Conservation (phyloP, 2,888 invertebrate species). For the Beris chalybata region DNA sequence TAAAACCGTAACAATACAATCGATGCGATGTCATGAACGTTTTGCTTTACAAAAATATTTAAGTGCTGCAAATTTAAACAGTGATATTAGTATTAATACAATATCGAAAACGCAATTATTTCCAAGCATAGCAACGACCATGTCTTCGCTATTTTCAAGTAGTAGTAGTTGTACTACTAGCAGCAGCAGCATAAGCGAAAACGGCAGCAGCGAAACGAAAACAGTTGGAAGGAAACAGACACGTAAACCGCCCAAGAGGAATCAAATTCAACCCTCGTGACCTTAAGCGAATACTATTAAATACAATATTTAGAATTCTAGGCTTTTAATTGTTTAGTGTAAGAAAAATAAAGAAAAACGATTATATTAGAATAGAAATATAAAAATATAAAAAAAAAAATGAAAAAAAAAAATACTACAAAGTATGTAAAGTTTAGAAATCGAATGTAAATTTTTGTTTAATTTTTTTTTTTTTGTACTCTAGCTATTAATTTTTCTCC, state of each 20-base stretch:
- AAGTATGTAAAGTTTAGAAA: background rate
- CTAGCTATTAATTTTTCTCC: slow-evolving; percentile 1
- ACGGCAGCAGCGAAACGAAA: background rate
- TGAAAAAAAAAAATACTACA: background rate
- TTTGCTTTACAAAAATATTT: slow-evolving; percentile 38
- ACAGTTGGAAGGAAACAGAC: slow-evolving; percentile 48
- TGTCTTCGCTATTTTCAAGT: background rate
- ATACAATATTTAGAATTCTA: slow-evolving; percentile 4
- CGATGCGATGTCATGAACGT: slow-evolving; percentile 37
- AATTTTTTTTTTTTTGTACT: slow-evolving; percentile 7
- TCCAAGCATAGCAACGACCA: background rate
- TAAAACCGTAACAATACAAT: slow-evolving; percentile 62
- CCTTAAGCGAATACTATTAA: slow-evolving; percentile 40
- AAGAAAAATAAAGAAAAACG: background rate
- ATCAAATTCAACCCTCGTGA: slow-evolving; percentile 43
- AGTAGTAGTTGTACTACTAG: slow-evolving; percentile 42
- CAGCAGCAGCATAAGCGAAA: background rate
- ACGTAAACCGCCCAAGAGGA: slow-evolving; percentile 49
- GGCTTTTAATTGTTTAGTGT: background rate
- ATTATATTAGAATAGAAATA: background rate
- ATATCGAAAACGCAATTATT: slow-evolving; percentile 11
- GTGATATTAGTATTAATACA: slow-evolving; percentile 33
- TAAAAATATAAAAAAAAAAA: slow-evolving; percentile 3
- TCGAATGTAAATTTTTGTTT: slow-evolving; percentile 6
- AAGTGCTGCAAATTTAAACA: slow-evolving; percentile 28